phyloP scores from a whole-genome alignment of 2,797 vertebrate species.

The Aeoliscus strigatus region DNA sequence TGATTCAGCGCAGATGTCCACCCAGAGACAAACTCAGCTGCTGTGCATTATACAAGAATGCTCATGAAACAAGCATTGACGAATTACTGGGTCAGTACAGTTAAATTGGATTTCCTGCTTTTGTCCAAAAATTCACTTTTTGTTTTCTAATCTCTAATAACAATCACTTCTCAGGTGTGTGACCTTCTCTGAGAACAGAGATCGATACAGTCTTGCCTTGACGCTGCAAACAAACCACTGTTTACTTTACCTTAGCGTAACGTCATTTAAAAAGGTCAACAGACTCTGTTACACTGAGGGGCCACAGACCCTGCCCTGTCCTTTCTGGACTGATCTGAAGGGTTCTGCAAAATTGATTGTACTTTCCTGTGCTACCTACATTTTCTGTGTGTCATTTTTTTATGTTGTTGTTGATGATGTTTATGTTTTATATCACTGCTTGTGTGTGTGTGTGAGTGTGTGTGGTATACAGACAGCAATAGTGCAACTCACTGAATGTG shows the following conservation, averaged over 20 bases:
- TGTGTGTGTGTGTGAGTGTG: not conserved
- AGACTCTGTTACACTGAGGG: constrained; percentile 57
- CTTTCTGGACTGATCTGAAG: constrained; percentile 56
- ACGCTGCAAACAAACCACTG: constrained; percentile 63
- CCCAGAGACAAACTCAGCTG: constrained; percentile 14
- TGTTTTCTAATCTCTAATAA: constrained; percentile 59
- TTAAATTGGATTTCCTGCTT: constrained; percentile 36
- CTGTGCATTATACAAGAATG: constrained; percentile 5
- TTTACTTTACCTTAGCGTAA: constrained; percentile 64
- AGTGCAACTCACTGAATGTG: constrained; percentile 5
- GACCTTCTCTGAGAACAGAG: constrained; percentile 61
- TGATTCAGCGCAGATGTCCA: constrained; percentile 45
- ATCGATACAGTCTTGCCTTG: constrained; percentile 61
- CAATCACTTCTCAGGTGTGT: constrained; percentile 57
- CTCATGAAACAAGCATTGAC: constrained; percentile 9
- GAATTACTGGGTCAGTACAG: constrained; percentile 16
- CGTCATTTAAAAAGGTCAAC: constrained; percentile 73
- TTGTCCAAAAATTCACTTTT: constrained; percentile 39
- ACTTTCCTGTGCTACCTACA: constrained; percentile 17
- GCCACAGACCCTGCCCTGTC: constrained; percentile 55
- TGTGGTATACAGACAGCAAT: constrained; percentile 11
- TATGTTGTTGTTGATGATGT: too few species aligned
- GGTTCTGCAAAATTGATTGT: constrained; percentile 39
- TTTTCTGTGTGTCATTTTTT: constrained; percentile 16
- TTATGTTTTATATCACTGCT: constrained; percentile 2